Evolutionary conservation across 2,797 vertebrate species (phyloP).

Genomic region (Bradypodion ventrale): DNA sequence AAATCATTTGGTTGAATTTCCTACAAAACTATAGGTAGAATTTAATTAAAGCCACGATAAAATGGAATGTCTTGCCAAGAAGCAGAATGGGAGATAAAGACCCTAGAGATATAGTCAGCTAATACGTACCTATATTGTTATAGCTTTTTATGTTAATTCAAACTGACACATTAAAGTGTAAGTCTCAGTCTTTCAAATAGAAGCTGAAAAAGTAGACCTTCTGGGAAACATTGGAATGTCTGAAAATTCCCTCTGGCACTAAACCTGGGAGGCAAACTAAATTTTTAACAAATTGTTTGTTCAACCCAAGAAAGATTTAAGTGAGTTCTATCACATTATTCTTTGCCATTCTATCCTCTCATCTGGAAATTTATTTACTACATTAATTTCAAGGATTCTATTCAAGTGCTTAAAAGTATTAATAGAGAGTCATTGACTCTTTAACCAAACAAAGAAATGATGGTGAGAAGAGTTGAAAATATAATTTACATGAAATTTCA

Average conservation of each 20-base stretch:
- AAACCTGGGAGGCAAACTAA: no score
- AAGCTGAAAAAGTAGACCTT: background rate
- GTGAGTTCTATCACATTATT: no score
- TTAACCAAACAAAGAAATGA: no score
- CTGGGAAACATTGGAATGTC: background rate
- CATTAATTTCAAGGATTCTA: no score
- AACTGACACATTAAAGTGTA: background rate
- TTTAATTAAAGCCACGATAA: conserved; percentile 2
- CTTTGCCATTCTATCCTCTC: no score
- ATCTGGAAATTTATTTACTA: no score
- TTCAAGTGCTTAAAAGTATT: no score
- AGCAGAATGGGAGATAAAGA: background rate
- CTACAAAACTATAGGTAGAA: conserved; percentile 4
- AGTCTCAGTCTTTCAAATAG: background rate
- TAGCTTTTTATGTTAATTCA: background rate
- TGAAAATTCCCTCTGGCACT: background rate
- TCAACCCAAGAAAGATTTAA: no score
- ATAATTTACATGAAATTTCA: no score
- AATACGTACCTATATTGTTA: background rate
- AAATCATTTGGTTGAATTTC: conserved; percentile 30
- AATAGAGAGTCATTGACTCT: no score
- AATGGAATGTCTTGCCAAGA: background rate
- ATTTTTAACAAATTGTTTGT: no score
- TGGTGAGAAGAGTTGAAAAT: no score
- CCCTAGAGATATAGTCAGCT: background rate